Base-by-base conservation (phyloP, 1,140 invertebrate genomes). In the Drosophila mayri region DNA sequence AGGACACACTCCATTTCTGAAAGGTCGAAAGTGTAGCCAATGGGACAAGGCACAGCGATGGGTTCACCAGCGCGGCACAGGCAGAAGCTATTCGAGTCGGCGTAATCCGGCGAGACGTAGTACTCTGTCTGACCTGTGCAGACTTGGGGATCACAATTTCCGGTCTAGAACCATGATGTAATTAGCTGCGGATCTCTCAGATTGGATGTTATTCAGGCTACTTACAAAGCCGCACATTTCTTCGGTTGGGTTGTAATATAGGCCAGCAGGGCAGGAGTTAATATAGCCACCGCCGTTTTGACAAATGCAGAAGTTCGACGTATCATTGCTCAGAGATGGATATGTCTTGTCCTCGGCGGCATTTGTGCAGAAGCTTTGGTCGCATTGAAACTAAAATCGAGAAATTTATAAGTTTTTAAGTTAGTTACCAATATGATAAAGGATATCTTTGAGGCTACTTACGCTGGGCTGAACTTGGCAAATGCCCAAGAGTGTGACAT, bases 391-490 rank as follows among this genome's bases (percentile, higher is more conserved):
- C 90, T 82, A 20, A 10, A 62, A 62, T 11, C 0, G 3, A 9
- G 12, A 9, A 5, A 44, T 16, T 14, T 2, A 3, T 18, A n/a
- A n/a, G 25, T 12, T 0, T 32, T 35, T 1, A 12, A 10, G 8
- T 28, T 10, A 25, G 22, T 28, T n/a, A 10, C 18, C 2, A 30
- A 3, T 9, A 4, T 2, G 18, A 16, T 35, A 1, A 9, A 4
- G 30, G 18, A 10, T 28, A 30, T 25, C 25, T 20, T 12, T 0
- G 20, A 18, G 12, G n/a, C 9, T 37, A 68, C 91, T 81, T 83
- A 92, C 91, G 47, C 84, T 84, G 7, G 90, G 72, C n/a, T 74
- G 49, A 4, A 40, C 2, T 40, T 74, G 30, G n/a, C 84, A 87
- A 25, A 84, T 43, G 11, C 66, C 46, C 11, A 49, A 30, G 2